These are phyloP conservation scores for Hapalemur alaotrensis DNA, from an alignment of 2,797 vertebrate genomes.

Conservation along the genomic window DNA sequence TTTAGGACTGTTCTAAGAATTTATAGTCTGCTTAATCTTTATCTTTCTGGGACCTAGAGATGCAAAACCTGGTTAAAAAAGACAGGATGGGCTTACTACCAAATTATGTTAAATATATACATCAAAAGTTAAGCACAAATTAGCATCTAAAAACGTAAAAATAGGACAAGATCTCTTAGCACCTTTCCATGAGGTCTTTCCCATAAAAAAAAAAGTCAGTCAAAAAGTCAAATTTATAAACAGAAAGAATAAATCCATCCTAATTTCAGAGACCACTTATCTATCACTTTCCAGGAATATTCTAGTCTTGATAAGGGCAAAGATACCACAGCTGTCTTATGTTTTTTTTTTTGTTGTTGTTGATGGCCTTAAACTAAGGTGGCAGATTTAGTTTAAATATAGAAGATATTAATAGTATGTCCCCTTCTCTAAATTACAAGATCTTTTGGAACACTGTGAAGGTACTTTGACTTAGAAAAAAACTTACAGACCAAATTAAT, in stretches of 20 bases:
- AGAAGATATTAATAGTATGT: not conserved
- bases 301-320: not conserved
- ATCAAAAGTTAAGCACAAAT: not conserved
- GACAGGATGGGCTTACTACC: not conserved
- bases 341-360: not conserved
- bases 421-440: not conserved
- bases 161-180: not conserved
- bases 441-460: not conserved
- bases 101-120: not conserved
- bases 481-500: not conserved
- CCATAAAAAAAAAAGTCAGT: not conserved
- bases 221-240: not conserved
- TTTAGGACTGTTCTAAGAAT: not conserved
- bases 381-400: not conserved
- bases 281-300: not conserved
- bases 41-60: not conserved
- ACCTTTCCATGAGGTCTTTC: not conserved
- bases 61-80: not conserved
- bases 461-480: not conserved
- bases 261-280: not conserved
- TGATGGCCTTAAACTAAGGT: not conserved
- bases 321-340: not conserved
- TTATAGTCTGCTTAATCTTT: not conserved
- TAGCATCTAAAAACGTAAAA: not conserved
- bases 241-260: not conserved